Evolutionary conservation across 2,113 vertebrate genomes (phyloP).

Genomic region (Sorex fumeus): DNA sequence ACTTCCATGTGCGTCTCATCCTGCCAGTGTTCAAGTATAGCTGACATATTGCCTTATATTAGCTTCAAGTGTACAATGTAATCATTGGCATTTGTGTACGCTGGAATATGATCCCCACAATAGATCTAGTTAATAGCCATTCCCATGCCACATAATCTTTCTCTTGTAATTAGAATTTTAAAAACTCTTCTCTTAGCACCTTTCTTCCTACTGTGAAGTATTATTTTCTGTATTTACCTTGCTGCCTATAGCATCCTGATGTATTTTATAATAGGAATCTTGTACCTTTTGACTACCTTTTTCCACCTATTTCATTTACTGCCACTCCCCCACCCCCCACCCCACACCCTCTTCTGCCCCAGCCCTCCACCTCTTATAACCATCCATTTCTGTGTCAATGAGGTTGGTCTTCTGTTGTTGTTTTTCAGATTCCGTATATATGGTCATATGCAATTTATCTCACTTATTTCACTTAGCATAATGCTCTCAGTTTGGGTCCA

Average conservation of each 20-base stretch:
- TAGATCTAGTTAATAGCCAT: not conserved
- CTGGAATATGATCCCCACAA: not conserved
- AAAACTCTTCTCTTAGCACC: not conserved
- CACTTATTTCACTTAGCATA: not conserved
- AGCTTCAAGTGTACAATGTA: not conserved
- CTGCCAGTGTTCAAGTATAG: not conserved
- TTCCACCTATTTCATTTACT: not conserved
- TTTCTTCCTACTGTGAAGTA: not conserved
- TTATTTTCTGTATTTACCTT: no score
- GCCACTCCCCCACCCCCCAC: not conserved
- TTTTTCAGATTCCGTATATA: not conserved
- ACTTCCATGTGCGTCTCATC: slow-evolving; percentile 1
- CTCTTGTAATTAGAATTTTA: not conserved
- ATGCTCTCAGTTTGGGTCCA: not conserved
- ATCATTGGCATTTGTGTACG: not conserved
- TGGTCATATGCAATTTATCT: not conserved
- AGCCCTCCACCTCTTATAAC: not conserved
- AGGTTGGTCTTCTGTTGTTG: not conserved
- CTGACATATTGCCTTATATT: not conserved
- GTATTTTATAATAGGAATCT: no score
- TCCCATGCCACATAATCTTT: not conserved
- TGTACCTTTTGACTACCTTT: not conserved
- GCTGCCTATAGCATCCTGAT: no score
- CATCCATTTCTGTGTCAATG: not conserved
- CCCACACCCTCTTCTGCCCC: not conserved